Percentiles rank a stretch among this genome's conserved stretches.
Conservation (phyloP, 2,797 vertebrate genomes). For the Garrulus glandarius region DNA sequence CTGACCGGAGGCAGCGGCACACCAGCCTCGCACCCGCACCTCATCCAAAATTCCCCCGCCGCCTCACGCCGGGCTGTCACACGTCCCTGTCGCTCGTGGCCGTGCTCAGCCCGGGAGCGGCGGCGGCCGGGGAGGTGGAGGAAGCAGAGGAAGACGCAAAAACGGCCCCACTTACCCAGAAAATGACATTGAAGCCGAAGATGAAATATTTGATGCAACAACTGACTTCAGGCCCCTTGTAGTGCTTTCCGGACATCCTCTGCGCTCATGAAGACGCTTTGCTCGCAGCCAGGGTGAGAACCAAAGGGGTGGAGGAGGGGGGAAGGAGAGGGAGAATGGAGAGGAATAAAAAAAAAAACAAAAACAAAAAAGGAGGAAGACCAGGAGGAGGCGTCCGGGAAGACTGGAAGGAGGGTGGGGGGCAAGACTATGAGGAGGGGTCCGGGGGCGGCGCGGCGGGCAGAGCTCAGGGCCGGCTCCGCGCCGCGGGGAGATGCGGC, state of each 20-base stretch:
- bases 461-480: background rate
- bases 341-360: background rate
- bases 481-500: conserved; percentile 18
- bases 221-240: conserved; percentile 97
- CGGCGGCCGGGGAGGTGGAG: background rate
- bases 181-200: conserved; percentile 98
- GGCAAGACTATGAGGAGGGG: no score
- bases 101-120: background rate
- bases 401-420: background rate
- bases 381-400: background rate
- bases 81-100: background rate
- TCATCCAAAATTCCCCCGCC: background rate
- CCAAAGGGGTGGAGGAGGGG: background rate
- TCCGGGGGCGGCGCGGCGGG: background rate
- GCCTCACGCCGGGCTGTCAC: background rate
- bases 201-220: conserved; percentile 99
- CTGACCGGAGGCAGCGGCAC: background rate
- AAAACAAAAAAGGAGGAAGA: background rate
- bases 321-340: no score
- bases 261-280: conserved; percentile 77
- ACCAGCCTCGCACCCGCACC: background rate
- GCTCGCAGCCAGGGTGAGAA: conserved; percentile 56
- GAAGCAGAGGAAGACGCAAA: background rate
- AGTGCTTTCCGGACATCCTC: conserved; percentile 95
- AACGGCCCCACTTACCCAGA: conserved; percentile 86